These are phyloP conservation scores for Micromesistius poutassou DNA, from an alignment of 2,797 vertebrate species.

Conservation along the genomic window DNA sequence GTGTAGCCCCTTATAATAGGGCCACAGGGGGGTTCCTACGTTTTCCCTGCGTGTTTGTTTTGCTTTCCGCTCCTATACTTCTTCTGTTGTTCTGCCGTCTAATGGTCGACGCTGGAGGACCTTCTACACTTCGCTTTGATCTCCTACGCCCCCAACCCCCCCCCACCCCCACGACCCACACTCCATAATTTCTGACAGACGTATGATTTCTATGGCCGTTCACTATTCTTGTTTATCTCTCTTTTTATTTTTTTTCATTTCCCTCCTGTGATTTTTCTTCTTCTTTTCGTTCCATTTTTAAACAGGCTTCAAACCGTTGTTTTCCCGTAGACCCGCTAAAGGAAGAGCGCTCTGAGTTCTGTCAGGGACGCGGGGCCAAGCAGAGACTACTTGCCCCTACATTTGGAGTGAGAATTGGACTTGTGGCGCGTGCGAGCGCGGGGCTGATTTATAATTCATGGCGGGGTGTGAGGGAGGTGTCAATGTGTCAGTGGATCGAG, in stretches of 20 bases:
- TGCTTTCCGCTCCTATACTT: slow-evolving; percentile 77
- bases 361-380: slow-evolving; percentile 58
- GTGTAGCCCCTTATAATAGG: slow-evolving; percentile 88
- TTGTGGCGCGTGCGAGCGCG: slow-evolving; percentile 67
- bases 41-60: slow-evolving; percentile 66
- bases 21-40: slow-evolving; percentile 82
- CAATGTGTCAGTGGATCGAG: slow-evolving; percentile 79
- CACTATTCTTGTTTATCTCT: slow-evolving; percentile 46
- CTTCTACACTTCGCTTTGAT: slow-evolving; percentile 70
- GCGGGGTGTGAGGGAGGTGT: slow-evolving; percentile 76
- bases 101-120: slow-evolving; percentile 68
- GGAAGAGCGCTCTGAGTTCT: slow-evolving; percentile 62
- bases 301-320: slow-evolving; percentile 61
- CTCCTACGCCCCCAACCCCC: slow-evolving; percentile 58
- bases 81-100: slow-evolving; percentile 68
- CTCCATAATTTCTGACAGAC: slow-evolving; percentile 70
- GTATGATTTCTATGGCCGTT: slow-evolving; percentile 61
- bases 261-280: slow-evolving; percentile 14
- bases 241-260: neutral
- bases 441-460: slow-evolving; percentile 83
- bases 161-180: slow-evolving; percentile 52
- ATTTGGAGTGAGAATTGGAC: slow-evolving; percentile 78
- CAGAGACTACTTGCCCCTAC: slow-evolving; percentile 76
- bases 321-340: slow-evolving; percentile 59
- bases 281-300: slow-evolving; percentile 47